These are phyloP conservation scores for Coreoperca whiteheadi DNA, from an alignment of 2,113 vertebrate species.

Conservation along the genomic window DNA sequence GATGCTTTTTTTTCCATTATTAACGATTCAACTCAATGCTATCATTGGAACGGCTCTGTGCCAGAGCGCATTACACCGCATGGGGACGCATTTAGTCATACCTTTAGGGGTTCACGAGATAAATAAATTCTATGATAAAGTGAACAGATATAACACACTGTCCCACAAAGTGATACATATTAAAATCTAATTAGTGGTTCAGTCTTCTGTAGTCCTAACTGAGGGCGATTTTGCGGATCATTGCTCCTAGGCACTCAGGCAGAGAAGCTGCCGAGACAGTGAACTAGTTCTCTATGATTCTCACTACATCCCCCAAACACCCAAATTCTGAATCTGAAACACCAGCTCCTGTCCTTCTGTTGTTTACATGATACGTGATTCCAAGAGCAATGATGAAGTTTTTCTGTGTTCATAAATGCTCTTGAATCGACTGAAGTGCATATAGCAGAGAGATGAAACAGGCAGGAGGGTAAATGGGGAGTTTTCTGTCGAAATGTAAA, in stretches of 20 bases:
- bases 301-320: background rate
- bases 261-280: background rate
- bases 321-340: slow-evolving; percentile 6
- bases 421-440: background rate
- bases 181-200: slow-evolving; percentile 22
- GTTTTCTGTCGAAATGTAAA: slow-evolving; percentile 18
- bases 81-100: background rate
- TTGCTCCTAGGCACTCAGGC: slow-evolving; percentile 23
- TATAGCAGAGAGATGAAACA: background rate
- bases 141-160: background rate
- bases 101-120: background rate
- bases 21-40: background rate
- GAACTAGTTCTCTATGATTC: slow-evolving; percentile 13
- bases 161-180: background rate
- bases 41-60: background rate
- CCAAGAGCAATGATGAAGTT: background rate
- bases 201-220: background rate
- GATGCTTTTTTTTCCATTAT: background rate
- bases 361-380: background rate
- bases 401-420: background rate
- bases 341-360: background rate
- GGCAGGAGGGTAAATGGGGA: background rate
- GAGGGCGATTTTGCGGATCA: slow-evolving; percentile 37
- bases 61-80: slow-evolving; percentile 1
- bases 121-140: background rate